Evolutionary conservation across 2,113 vertebrate genomes (phyloP).

Genomic region (Anas platyrhynchos): DNA sequence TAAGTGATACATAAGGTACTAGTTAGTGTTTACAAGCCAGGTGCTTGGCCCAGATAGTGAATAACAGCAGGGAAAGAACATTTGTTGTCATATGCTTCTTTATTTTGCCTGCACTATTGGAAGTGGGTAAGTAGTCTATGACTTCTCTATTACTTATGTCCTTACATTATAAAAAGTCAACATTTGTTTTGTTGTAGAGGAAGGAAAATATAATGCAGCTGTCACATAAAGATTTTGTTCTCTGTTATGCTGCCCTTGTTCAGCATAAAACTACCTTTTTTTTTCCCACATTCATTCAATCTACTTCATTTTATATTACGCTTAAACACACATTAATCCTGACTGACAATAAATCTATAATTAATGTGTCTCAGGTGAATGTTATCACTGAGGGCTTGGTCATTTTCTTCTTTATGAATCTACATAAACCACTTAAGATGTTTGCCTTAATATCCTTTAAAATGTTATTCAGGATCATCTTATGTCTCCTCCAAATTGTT

Average conservation of each 20-base stretch:
- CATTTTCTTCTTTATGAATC: background rate
- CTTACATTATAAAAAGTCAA: background rate
- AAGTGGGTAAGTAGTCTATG: background rate
- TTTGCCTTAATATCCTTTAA: background rate
- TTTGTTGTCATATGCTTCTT: background rate
- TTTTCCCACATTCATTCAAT: background rate
- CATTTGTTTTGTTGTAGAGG: background rate
- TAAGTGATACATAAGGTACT: background rate
- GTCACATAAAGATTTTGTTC: background rate
- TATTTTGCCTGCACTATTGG: background rate
- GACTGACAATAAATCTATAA: conserved; percentile 58
- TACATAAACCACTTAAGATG: background rate
- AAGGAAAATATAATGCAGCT: background rate
- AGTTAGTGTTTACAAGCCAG: background rate
- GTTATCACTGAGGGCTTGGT: background rate
- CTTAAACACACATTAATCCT: conserved; percentile 38
- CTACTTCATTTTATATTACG: background rate
- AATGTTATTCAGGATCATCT: background rate
- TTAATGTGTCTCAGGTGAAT: conserved; percentile 46
- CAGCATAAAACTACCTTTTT: background rate
- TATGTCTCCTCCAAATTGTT: background rate
- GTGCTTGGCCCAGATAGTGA: conserved; percentile 8
- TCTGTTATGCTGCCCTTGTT: background rate
- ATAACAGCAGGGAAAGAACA: background rate
- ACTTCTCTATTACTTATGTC: background rate